Evolutionary conservation across 2,888 invertebrate species (phyloP), one percentile per base, ranked within the genome.

Genomic region (Busseola fusca): DNA sequence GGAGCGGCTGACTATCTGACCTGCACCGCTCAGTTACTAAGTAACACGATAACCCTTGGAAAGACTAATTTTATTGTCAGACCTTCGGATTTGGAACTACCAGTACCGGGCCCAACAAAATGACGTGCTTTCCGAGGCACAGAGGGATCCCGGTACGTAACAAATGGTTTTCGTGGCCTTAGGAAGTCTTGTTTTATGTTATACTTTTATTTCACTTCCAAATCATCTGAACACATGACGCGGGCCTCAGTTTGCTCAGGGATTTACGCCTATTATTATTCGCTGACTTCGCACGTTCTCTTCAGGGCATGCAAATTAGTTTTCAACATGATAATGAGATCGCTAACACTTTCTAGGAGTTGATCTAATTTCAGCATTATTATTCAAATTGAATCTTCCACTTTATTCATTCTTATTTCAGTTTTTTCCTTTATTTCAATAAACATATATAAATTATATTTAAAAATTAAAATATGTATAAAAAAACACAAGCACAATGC

Each of bases 271-370:
- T 27, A 62, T 74, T 6, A 67, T 62, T 58, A 68, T 74, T 30
- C 74, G 57, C 68, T 58, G 74, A 67, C 60, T 56, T 37, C 5
- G 18, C 14, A 34, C 56, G n/a, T 14, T 48, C 18, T 27, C 14
- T 50, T 42, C 27, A 21, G 21, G 18, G 50, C 34, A 74, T 57
- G 56, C 50, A 62, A 74, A 74, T 67, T 50, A 45, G 60, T 50
- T 48, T 42, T 74, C 56, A 67, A 27, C 18, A 25, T 45, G 27
- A 12, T 45, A 37, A 74, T 34, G 34, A 42, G 27, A 45, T 52
- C 34, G 14, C n/a, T 21, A 37, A 42, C 34, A 42, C 25, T 62
- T 74, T 57, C 37, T 7, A 14, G n/a, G 50, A 40, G 25, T 64
- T 74, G 12, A 37, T 60, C 7, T 16, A 21, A n/a, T 64, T 64